Evolutionary conservation across 2,888 invertebrate species (phyloP), one percentile per base, ranked within the genome.

Genomic region (Scrobipalpa costella): DNA sequence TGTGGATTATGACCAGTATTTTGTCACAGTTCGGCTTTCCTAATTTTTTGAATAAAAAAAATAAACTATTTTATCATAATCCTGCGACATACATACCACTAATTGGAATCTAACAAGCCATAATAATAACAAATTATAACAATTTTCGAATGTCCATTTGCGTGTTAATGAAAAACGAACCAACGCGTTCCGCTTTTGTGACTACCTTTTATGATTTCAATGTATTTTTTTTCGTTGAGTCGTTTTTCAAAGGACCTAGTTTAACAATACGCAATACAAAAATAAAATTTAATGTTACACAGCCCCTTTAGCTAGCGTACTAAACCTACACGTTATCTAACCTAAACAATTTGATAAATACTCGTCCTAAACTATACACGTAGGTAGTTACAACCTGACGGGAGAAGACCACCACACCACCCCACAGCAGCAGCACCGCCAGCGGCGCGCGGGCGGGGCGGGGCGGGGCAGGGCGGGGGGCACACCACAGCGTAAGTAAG

Each of bases 251-350:
- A 52, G 13, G 21, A 52, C 50, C 8, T 27, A 1, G 13, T 7
- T 13, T 27, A 61, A 61, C n/a, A 61, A 61, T 11, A 61, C 19
- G 34, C 50, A 13, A 27, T 74, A 75, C 66, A 73, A 75, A 76
- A 76, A 76, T 74, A 73, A 73, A 52, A 52, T 68, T 73, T 63
- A 71, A 71, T 69, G 64, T 71, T 68, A 71, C 77, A 78, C 78
- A 78, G 75, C 76, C 71, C 68, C 66, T 69, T 64, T 66, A 61
- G 69, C 73, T 75, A 75, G 71, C 73, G 64, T 21, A 63, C 61
- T 61, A 60, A 60, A 57, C 11, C 38, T 38, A 38, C 15, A 38
- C 11, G 17, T 36, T 7, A n/a, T 55, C 15, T 55, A 34, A 34
- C n/a, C 11, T 27, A n/a, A 34, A 55, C 34, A 55, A n/a, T 34